Evolutionary conservation across 2,113 vertebrate species (phyloP), one percentile per base, ranked within the genome.

Genomic region (Chloroceryle aenea): DNA sequence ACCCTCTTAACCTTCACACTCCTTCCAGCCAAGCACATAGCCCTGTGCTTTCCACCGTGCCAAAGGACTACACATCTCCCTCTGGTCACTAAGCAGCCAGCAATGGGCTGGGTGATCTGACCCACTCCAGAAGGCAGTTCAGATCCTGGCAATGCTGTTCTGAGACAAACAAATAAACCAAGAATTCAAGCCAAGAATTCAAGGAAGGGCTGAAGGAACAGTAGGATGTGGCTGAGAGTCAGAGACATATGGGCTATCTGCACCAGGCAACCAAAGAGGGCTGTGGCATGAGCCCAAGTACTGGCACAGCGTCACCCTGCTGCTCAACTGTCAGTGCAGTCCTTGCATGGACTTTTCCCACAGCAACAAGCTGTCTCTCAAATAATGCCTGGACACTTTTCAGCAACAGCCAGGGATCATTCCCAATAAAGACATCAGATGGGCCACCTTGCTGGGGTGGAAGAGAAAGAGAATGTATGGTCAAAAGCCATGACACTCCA

Each of bases 181-280:
- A 78, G 72, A 78, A 89, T 59, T 68, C 62, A 72, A 82, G 81
- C 89, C 91, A 96, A 91, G 71, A 69, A 85, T 58, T 87, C 61
- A 79, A 93, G 89, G 81, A 95, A 95, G 62, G 56, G 30, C 43
- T 91, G 62, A 87, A 91, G 92, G 75, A 95, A 76, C 48, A 73
- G 85, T 56, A 56, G 81, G 66, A 93, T 52, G 38, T 0, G 0
- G 59, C 63, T 2, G 12, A 79, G 53, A 85, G 78, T 85, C 67
- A 73, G 73, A 94, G 43, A 69, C 67, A 56, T 76, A 87, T 7
- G 67, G 87, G 43, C 74, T 89, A 79, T 88, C 40, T 79, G 81
- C 71, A 68, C 52, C 8, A 87, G 56, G 92, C 78, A 87, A 91
- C 18, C 66, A 58, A 63, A 75, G 48, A 79, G 58, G 45, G 89